Percentiles rank a stretch among this genome's conserved stretches.
phyloP scores from a whole-genome alignment of 2,113 vertebrate species.

The Tychaedon coryphoeus region DNA sequence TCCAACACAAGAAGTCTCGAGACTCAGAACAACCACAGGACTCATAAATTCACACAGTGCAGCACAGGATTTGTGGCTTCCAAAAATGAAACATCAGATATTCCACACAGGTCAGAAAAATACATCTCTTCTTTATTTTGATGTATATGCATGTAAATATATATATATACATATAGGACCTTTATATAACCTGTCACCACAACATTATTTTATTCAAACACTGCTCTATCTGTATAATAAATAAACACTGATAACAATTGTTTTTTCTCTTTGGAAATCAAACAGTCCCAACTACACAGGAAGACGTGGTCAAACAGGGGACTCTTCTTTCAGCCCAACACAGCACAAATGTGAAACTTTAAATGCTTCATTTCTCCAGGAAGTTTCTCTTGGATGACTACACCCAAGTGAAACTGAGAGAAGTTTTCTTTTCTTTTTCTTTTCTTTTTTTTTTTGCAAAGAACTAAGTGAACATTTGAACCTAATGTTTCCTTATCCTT shows the following conservation, averaged over 20 bases:
- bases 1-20: neutral
- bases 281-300: neutral
- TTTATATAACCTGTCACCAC: neutral
- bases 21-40: neutral
- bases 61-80: neutral
- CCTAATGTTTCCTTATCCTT: neutral
- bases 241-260: neutral
- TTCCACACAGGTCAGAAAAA: neutral
- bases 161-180: neutral
- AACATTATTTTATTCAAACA: neutral
- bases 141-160: too few relatives aligned
- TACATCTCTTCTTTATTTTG: neutral
- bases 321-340: neutral
- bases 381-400: constrained; percentile 56
- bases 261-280: neutral
- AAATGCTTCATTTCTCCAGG: constrained; percentile 31
- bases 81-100: neutral
- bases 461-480: constrained; percentile 60
- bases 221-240: neutral
- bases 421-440: neutral
- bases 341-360: neutral
- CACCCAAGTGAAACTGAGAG: neutral
- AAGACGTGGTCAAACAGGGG: neutral
- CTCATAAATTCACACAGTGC: neutral
- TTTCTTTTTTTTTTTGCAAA: neutral